Evolutionary conservation across 2,888 invertebrate species (phyloP), one percentile per base, ranked within the genome.

Genomic region (Macaria liturata): DNA sequence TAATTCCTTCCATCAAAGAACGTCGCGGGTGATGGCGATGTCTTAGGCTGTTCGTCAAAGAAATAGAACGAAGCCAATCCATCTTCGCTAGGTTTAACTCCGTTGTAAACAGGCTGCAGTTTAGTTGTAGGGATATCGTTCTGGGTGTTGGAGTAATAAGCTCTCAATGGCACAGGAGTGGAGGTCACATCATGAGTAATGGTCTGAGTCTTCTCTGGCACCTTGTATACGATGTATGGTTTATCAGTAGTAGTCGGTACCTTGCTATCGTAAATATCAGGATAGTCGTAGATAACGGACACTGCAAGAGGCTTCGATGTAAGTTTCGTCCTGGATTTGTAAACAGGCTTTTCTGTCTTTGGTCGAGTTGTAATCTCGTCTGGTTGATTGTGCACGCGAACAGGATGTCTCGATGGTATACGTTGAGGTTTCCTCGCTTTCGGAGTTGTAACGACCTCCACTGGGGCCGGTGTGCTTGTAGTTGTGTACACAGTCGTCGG

Each of bases 11-110:
- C 89, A 62, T 92, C 91, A 65, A 84, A 92, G 71, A 79, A 91
- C 1, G 91, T 83, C 52, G 92, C 87, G 0, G 94, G 93, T 32
- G 93, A 84, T 8, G 94, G 93, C 31, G 94, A 93, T 7, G 93
- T 90, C 68, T 90, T 88, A 0, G 91, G 88, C 66, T 92, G 91
- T 74, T 95, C 95, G 62, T 95, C 94, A 68, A 95, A 95, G 73
- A 95, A 95, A 71, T 93, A 95, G 80, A 94, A 95, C 5, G 95
- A 94, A 0, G 94, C 92, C 52, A 93, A 80, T 45, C 88, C 86
- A 69, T 91, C 90, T 62, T 88, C 84, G 65, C 81, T 86, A 43
- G 87, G 86, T 70, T 88, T 86, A 40, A 44, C 39, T 40, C 54
- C 54, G 53, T 83, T 84, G 61, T 86, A 90, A 54, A 93, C 93